These are phyloP conservation scores for Alcedo atthis DNA, from an alignment of 2,797 vertebrate species.

Conservation along the genomic window DNA sequence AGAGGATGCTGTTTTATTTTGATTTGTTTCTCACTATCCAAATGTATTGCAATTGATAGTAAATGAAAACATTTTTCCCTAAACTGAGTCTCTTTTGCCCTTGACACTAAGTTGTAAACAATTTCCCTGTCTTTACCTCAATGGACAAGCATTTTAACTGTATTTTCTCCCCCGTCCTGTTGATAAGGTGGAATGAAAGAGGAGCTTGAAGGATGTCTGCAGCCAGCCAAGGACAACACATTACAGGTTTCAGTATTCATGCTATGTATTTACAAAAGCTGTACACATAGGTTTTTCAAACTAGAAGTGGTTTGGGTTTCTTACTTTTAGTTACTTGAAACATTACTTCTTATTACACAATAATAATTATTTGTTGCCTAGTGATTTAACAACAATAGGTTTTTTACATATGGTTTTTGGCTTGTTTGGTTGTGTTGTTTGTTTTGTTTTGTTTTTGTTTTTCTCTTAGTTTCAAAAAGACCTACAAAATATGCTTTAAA, in stretches of 20 bases:
- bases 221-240: neutral
- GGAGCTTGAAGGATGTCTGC: neutral
- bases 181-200: neutral
- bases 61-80: neutral
- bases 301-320: neutral
- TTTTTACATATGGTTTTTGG: neutral
- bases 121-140: neutral
- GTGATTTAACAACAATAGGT: neutral
- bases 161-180: neutral
- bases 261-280: neutral
- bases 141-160: neutral
- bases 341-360: neutral
- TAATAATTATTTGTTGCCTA: neutral
- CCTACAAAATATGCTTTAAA: neutral
- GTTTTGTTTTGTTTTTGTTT: neutral
- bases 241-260: neutral
- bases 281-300: neutral
- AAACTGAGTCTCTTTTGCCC: neutral
- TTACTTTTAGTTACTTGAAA: neutral
- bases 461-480: neutral
- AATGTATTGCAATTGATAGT: neutral
- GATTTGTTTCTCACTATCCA: neutral
- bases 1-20: rapidly evolving
- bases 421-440: neutral
- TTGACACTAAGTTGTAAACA: neutral